Conservation (phyloP, 2,888 invertebrate genomes). For the Patella caerulea region DNA sequence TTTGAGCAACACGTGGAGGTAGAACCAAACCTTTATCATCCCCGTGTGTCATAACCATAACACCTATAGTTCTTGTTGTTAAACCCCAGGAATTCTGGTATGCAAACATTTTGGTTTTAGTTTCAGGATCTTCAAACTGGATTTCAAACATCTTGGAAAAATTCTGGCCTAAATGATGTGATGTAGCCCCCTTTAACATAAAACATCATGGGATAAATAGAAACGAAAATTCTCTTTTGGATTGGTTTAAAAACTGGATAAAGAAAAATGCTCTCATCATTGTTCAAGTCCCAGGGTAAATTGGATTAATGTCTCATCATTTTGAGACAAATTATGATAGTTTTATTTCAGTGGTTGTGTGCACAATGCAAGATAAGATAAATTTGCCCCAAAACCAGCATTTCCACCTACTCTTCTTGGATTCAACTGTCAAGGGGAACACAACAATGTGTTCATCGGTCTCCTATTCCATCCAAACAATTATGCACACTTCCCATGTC, state of each 20-base stretch:
- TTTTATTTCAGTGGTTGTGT: too few species aligned
- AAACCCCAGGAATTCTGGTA: constrained; percentile 99
- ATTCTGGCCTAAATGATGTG: constrained; percentile 98
- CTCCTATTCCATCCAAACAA: too few species aligned
- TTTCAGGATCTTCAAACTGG: constrained; percentile 91
- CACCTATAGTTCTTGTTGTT: constrained; percentile 95
- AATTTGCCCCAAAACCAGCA: too few species aligned
- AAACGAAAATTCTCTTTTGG: background rate
- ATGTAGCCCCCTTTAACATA: constrained; percentile 84
- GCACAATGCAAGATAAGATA: too few species aligned
- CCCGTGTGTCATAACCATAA: constrained; percentile 85
- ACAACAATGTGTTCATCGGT: too few species aligned
- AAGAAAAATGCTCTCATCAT: background rate
- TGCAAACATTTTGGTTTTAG: constrained; percentile 80
- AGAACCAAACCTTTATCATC: constrained; percentile 97
- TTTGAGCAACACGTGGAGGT: constrained; percentile 90
- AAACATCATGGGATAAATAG: background rate
- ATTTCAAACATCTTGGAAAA: constrained; percentile 99
- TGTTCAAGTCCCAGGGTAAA: too few species aligned
- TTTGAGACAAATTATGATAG: too few species aligned
- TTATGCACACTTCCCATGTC: too few species aligned
- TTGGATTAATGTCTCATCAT: too few species aligned
- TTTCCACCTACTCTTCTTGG: too few species aligned
- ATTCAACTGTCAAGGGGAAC: too few species aligned
- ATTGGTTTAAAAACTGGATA: background rate